These are phyloP conservation scores for Helobdella robusta DNA, from an alignment of 2,888 invertebrate genomes.

Conservation along the genomic window DNA sequence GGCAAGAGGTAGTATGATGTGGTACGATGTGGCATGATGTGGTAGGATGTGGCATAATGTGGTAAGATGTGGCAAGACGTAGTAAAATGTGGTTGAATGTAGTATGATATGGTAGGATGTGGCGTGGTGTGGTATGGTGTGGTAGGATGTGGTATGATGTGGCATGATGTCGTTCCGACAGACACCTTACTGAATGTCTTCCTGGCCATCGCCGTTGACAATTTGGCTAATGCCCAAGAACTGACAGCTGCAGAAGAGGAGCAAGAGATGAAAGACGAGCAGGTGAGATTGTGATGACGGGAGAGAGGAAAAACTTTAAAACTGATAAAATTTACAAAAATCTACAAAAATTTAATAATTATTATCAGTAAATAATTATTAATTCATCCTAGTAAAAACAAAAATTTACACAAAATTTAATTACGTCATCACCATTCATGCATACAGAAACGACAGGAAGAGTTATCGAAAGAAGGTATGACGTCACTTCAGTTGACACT, in stretches of 20 bases:
- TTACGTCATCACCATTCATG: too few species aligned
- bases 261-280: conserved; percentile 28
- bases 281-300: conserved; percentile 11
- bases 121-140: too few species aligned
- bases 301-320: background rate
- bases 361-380: background rate
- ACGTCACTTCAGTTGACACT: conserved; percentile 38
- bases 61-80: too few species aligned
- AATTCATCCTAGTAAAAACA: too few species aligned
- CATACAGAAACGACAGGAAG: conserved; percentile 25
- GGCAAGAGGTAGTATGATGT: too few species aligned
- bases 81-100: too few species aligned
- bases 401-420: too few species aligned
- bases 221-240: conserved; percentile 98
- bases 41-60: too few species aligned
- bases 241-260: conserved; percentile 95
- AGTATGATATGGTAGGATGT: too few species aligned
- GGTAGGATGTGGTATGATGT: too few species aligned
- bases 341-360: background rate
- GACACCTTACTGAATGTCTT: conserved; percentile 98
- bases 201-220: conserved; percentile 99
- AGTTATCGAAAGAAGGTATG: conserved; percentile 23
- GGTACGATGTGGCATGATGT: too few species aligned
- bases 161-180: conserved; percentile 39
- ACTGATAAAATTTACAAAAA: background rate